Base-by-base conservation (phyloP, 2,113 vertebrate genomes). In the Hystrix brachyura region DNA sequence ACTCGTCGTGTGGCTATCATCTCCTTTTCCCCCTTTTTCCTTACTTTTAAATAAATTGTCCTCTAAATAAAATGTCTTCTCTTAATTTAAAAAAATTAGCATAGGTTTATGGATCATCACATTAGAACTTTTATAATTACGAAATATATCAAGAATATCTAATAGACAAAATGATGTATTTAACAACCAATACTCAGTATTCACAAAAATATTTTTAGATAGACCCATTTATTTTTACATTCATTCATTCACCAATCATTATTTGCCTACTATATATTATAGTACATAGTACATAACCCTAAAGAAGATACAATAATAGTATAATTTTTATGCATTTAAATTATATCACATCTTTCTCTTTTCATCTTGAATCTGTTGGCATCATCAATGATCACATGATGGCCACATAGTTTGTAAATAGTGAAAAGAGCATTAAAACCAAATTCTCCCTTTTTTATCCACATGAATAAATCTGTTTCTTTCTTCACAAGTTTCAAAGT, bases 291-390 rank as follows among this genome's bases (percentile, higher is more conserved):
- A 57, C 3, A 57, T 19, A 71, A 11, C 10, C 55, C 2, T 72
- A 82, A 17, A 88, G 71, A 94, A 92, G 89, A 81, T 67, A 3
- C 81, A 92, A 89, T 1, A 74, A 86, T 46, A 92, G 80, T 78
- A 59, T 57, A 85, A 82, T 48, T 69, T 80, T 23, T 53, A 53
- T 55, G 19, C 69, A 53, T 80, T 87, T 84, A 69, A 76, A 62
- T 57, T 76, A 11, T 46, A 86, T 38, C 57, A 51, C 11, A 34
- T 10, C 0, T 59, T 92, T 81, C 17, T 14, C 27, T 89, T 92
- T 91, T 51, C 8, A 80, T 57, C 84, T 92, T 60, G 78, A 80
- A 46, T 65, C 4, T 81, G 53, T 78, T 64, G 27, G 7, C 53
- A 29, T 76, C 14, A 48, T 60, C 9, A 60, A 6, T 87, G 69